Conservation (phyloP, 1,140 invertebrate genomes). For the Zaprionus inermis region DNA sequence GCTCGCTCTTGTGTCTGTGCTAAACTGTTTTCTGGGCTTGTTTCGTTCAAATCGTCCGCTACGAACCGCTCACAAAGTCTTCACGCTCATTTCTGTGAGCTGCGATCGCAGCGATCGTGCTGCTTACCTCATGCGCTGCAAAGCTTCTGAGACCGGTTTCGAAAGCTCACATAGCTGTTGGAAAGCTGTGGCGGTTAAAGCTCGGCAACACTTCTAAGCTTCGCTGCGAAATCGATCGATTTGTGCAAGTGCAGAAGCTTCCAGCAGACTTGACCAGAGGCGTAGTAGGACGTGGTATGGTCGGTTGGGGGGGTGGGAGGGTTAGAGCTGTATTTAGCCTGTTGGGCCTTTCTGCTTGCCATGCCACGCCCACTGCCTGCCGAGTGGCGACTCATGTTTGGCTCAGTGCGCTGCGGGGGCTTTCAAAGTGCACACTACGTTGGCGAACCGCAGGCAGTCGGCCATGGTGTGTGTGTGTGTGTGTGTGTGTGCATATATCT, state of each 20-base stretch:
- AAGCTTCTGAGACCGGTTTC: slow-evolving; percentile 76
- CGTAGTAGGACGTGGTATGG: too few relatives aligned
- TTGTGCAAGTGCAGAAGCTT: slow-evolving; percentile 37
- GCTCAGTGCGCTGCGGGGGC: neutral
- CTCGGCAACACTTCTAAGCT: slow-evolving; percentile 9
- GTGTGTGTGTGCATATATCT: neutral
- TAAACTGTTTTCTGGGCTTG: slow-evolving; percentile 7
- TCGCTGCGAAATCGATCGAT: slow-evolving; percentile 55
- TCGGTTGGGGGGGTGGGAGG: too few relatives aligned
- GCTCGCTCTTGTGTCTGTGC: slow-evolving; percentile 11
- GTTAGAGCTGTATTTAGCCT: neutral
- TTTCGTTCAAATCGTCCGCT: slow-evolving; percentile 54
- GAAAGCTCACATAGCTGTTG: slow-evolving; percentile 28
- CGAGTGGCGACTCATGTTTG: neutral
- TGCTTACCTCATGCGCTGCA: slow-evolving; percentile 72
- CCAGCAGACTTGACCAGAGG: neutral
- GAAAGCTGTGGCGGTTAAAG: too few relatives aligned
- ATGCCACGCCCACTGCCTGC: slow-evolving; percentile 1
- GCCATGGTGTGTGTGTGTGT: neutral
- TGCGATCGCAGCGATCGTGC: slow-evolving; percentile 51
- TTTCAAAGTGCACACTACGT: slow-evolving; percentile 11
- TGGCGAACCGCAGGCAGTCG: neutral
- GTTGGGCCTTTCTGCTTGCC: neutral
- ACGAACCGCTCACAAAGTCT: slow-evolving; percentile 79
- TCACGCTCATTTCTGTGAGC: slow-evolving; percentile 80